Evolutionary conservation across 2,888 invertebrate species (phyloP), one percentile per base, ranked within the genome.

Genomic region (Baccha elongata): DNA sequence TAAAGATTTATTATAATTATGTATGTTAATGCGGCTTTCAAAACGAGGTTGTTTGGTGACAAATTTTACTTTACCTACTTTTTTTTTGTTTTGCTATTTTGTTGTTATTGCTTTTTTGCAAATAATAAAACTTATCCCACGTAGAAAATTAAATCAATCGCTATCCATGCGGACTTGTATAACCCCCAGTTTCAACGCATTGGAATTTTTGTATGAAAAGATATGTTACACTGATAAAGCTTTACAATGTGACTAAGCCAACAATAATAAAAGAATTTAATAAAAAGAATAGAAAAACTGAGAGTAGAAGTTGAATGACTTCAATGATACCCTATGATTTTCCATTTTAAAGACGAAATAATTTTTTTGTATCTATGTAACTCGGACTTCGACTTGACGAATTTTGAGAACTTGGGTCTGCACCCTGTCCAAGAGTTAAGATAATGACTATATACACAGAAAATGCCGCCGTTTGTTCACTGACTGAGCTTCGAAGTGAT

Each of bases 171-270:
- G 62, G 76, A 76, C 65, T 71, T 71, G 75, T 53, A 48, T 69
- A 60, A 60, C 60, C 42, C 29, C 26, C 15, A 29, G 29, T 37
- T 44, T 29, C 44, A 75, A 69, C 26, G 35, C 62, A 50, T 32
- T 29, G 37, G 13, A 60, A 48, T 72, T 60, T 60, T 37, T 60
- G 8, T 69, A 17, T 46, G 26, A 37, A 64, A 35, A 71, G 62
- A 79, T 60, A 52, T 71, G 44, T 53, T 65, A 67, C 76, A 76
- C 21, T 76, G 71, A 55, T 71, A 81, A 40, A 69, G 37, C 81
- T 50, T 13, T n/a, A 46, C 46, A 60, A 71, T 76, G 71, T 71
- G 81, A 76, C 21, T 42, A 76, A 75, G 37, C 55, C 55, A 21
- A 42, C 21, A 73, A 46, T 52, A 29, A 37, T 52, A 29, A 37